A percentile compares a stretch with the other conserved stretches of the same genome.
These are phyloP conservation scores for Abramis brama DNA, from an alignment of 2,113 vertebrate species.

Conservation along the genomic window DNA sequence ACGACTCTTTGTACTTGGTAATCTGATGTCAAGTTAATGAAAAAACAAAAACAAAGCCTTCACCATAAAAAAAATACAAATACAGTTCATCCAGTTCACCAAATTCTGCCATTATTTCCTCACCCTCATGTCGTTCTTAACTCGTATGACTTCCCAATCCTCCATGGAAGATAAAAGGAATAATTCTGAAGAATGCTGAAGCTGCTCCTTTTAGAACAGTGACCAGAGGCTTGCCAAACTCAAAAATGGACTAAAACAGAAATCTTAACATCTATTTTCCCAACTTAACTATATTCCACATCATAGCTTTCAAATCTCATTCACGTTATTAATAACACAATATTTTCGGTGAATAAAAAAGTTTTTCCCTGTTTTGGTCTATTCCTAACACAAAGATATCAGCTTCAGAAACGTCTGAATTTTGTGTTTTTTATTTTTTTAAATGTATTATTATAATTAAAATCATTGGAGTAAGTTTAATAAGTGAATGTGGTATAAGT, in stretches of 20 bases:
- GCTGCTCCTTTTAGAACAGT: not conserved
- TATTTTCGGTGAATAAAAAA: not conserved
- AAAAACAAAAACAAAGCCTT: conserved; percentile 27
- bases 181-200: not conserved
- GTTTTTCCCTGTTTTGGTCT: not conserved
- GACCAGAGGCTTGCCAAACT: not conserved
- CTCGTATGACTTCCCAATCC: not conserved
- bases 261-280: not conserved
- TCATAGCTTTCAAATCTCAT: not conserved
- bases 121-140: not conserved
- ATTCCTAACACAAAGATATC: not conserved
- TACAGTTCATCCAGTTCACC: not conserved
- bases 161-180: not conserved
- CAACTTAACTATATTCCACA: not conserved
- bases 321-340: not conserved
- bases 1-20: conserved; percentile 56
- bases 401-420: not conserved
- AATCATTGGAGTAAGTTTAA: not conserved
- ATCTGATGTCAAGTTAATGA: conserved; percentile 38
- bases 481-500: no score
- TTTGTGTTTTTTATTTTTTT: not conserved
- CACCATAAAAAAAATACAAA: not conserved
- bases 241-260: not conserved
- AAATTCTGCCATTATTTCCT: not conserved
- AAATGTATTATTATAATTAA: no score